Evolutionary conservation across 2,888 invertebrate genomes (phyloP).

Genomic region (Heterodera filipjevi): DNA sequence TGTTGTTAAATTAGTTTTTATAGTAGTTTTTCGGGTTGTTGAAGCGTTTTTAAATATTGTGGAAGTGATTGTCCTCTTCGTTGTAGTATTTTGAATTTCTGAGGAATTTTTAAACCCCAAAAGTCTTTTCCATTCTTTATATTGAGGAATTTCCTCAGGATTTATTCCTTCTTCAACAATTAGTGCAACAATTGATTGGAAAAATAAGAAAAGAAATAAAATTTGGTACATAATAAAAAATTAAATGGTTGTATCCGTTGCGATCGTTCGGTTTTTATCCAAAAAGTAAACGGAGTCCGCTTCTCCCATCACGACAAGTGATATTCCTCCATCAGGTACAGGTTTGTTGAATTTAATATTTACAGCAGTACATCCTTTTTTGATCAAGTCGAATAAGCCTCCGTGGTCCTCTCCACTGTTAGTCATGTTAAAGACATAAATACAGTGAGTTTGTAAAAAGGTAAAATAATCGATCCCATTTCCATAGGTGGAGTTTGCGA

Average conservation of each 20-base stretch:
- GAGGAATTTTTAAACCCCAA: neutral
- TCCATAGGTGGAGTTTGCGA: neutral
- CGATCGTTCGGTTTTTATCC: conserved; percentile 27
- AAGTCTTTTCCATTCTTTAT: conserved; percentile 15
- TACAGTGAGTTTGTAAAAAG: neutral
- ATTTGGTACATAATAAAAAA: neutral
- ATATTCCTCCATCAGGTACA: conserved; percentile 22
- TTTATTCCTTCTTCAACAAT: neutral
- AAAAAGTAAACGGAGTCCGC: conserved; percentile 16
- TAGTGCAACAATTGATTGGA: neutral
- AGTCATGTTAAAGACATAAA: conserved; percentile 30
- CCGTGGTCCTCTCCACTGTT: conserved; percentile 21
- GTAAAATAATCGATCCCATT: neutral
- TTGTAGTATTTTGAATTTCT: too few species aligned
- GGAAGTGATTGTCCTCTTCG: too few species aligned
- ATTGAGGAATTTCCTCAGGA: neutral
- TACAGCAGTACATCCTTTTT: conserved; percentile 18
- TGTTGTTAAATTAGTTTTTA: neutral
- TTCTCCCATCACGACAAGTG: conserved; percentile 20
- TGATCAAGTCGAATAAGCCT: conserved; percentile 17
- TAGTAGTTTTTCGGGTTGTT: neutral
- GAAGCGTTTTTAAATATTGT: too few species aligned
- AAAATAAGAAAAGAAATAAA: neutral
- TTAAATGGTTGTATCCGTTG: conserved; percentile 10
- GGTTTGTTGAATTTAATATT: conserved; percentile 22